Evolutionary conservation across 2,888 invertebrate species (phyloP).

Genomic region (Netelia virgata): DNA sequence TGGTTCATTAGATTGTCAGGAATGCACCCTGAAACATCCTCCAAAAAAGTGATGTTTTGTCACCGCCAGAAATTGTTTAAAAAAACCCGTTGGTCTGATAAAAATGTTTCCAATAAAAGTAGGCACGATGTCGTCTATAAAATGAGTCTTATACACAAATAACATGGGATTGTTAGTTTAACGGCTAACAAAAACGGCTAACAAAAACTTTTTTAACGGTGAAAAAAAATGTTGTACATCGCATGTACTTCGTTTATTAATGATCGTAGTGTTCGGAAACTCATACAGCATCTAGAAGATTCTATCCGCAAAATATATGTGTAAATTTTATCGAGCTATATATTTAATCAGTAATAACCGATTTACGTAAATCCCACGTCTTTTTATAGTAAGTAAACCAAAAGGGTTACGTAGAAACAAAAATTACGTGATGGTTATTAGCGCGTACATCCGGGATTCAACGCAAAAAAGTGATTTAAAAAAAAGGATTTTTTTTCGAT

Average conservation of each 20-base stretch:
- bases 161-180: constrained; percentile 1
- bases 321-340: background rate
- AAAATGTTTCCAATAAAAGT: background rate
- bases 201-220: too few species aligned
- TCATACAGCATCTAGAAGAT: background rate
- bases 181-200: too few species aligned
- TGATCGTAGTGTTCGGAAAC: background rate
- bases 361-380: too few species aligned
- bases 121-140: background rate
- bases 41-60: background rate
- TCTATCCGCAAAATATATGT: background rate
- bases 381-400: too few species aligned
- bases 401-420: too few species aligned
- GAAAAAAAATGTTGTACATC: background rate
- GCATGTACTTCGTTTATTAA: background rate
- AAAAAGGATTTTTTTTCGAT: background rate
- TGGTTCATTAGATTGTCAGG: background rate
- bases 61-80: background rate
- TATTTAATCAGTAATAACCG: background rate
- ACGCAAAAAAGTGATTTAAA: background rate
- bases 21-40: background rate
- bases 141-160: constrained; percentile 1
- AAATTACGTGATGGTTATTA: background rate
- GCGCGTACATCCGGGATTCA: background rate
- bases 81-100: background rate